Base-by-base conservation (phyloP, 1,140 invertebrate genomes). In the Megalonaias nervosa region DNA sequence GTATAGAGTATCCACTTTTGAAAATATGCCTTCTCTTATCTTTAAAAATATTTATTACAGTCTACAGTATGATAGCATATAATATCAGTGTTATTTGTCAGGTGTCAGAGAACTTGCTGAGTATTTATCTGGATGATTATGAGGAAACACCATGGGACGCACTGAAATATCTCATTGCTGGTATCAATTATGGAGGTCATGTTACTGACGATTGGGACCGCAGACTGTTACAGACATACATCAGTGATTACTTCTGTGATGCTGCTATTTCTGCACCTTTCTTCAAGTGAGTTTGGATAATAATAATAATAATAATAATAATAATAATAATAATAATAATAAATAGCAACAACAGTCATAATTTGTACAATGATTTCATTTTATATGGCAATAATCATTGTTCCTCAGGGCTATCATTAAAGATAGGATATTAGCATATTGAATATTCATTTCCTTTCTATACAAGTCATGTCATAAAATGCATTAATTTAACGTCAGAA, bases 41-140 rank as follows among this genome's bases (percentile, higher is more conserved):
- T 48, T 0, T 11, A 48, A 6, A 48, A 56, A 31, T 31, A 56
- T 55, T 66, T 38, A 65, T 9, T 56, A 48, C 62, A 55, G 1
- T 60, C 13, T 31, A 71, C 16, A 60, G 57, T 26, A 60, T 16
- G 31, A 2, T 4, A 73, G 38, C 13, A 14, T 31, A n/a, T 16
- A 65, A 62, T 58, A 21, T 48, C 11, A 48, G 11, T 48, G 38
- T 48, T 48, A 48, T 48, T 48, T 48, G 11, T 3, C 72, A 95
- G 94, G 94, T 95, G 16, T 97, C 95, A 0, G 95, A 96, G 86
- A 95, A 95, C 83, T 87, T 97, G 1, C 87, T 97, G 19, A 93
- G 93, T 38, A 94, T 96, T 64, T 97, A 97, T 89, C 90, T 97
- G 62, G 95, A 96, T 85, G 94, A 96, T 82, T 97, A 97, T 89